A percentile compares a stretch with the other conserved stretches of the same genome.
These are phyloP conservation scores for Pseudanteris insignis DNA, from an alignment of 2,888 invertebrate genomes.

Conservation along the genomic window DNA sequence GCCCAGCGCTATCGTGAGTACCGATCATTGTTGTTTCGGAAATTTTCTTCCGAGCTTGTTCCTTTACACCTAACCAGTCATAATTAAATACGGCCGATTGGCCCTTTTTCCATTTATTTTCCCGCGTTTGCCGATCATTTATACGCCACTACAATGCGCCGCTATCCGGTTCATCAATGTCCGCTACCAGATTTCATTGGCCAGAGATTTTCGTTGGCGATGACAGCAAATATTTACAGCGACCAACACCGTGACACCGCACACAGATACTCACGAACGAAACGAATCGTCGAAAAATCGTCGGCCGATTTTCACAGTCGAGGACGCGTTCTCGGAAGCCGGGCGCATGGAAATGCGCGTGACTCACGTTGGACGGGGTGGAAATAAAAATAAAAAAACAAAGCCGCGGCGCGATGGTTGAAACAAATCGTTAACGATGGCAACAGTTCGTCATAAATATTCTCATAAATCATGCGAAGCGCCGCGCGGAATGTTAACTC, in stretches of 20 bases:
- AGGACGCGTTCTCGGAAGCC: background rate
- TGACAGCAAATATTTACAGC: constrained; percentile 65
- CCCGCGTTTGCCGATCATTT: constrained; percentile 18
- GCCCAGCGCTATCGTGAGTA: constrained; percentile 5
- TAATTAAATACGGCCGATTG: constrained; percentile 11
- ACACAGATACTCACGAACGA: too few species aligned
- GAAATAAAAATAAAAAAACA: constrained; percentile 9
- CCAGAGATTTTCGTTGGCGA: constrained; percentile 56
- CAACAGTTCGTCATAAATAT: constrained; percentile 22
- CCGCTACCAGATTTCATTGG: constrained; percentile 62
- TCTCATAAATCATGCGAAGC: constrained; percentile 26
- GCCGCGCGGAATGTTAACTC: constrained; percentile 21
- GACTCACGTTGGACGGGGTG: background rate
- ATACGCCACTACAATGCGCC: constrained; percentile 52
- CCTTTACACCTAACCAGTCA: constrained; percentile 24
- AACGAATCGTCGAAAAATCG: background rate
- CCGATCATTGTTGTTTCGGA: background rate
- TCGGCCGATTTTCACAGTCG: background rate
- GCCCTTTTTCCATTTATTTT: constrained; percentile 9
- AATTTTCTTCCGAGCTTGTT: constrained; percentile 21
- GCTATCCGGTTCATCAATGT: constrained; percentile 65
- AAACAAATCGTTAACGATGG: constrained; percentile 12
- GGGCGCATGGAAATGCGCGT: background rate
- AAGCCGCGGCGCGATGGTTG: too few species aligned
- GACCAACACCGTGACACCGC: constrained; percentile 53